Percentiles rank a stretch among this genome's conserved stretches.
Conservation (phyloP, 2,888 invertebrate species). For the Ophion ellenae region DNA sequence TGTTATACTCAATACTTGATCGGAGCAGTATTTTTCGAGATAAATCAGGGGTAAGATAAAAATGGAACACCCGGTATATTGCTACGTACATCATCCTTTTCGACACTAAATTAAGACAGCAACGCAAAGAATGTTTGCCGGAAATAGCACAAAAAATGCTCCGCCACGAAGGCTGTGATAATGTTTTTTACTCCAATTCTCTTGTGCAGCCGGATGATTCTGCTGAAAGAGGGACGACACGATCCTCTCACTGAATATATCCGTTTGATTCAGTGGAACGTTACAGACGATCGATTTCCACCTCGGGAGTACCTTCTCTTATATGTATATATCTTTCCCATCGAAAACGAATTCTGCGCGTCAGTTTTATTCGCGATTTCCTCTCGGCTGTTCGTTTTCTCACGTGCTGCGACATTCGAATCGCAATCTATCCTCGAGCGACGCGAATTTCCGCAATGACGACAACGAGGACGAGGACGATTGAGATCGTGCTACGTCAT, state of each 20-base stretch:
- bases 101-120: not conserved
- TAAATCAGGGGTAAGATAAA: too few relatives aligned
- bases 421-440: slow-evolving; percentile 57
- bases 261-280: slow-evolving; percentile 30
- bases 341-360: slow-evolving; percentile 41
- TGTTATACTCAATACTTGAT: too few relatives aligned
- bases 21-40: too few relatives aligned
- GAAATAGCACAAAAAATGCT: slow-evolving; percentile 5
- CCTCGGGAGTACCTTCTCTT: slow-evolving; percentile 36
- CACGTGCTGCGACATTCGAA: slow-evolving; percentile 48
- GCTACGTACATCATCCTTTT: too few relatives aligned
- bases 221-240: slow-evolving; percentile 18
- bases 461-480: slow-evolving; percentile 43
- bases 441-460: slow-evolving; percentile 56
- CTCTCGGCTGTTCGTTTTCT: slow-evolving; percentile 47
- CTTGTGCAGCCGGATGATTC: not conserved
- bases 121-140: not conserved
- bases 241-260: slow-evolving; percentile 48
- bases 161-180: not conserved
- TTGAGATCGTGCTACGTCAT: slow-evolving; percentile 39
- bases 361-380: slow-evolving; percentile 62
- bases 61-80: too few relatives aligned
- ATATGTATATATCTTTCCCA: not conserved
- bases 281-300: slow-evolving; percentile 49
- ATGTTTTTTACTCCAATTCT: slow-evolving; percentile 16